Evolutionary conservation across 2,797 vertebrate genomes (phyloP), one percentile per base, ranked within the genome.

Genomic region (Tenualosa ilisha): DNA sequence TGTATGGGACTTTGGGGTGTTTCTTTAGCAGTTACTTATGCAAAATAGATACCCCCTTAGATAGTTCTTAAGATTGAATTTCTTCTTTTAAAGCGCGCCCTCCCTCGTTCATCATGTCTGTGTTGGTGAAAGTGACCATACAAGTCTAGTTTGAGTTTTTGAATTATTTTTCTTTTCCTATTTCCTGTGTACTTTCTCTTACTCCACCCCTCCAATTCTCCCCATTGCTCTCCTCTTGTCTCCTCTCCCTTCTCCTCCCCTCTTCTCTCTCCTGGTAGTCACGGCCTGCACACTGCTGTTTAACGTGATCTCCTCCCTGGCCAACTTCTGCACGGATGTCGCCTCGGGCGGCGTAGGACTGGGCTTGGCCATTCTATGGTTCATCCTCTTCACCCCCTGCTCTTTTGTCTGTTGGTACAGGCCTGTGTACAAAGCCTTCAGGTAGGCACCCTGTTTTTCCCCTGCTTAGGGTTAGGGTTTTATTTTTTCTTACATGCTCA

Each of bases 341-440:
- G 3, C 1, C 7, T 0, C 22, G 0, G 83, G 83, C 0, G 97
- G 97, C 0, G 94, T 98, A 0, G 96, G 96, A 15, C 95, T 99
- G 0, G 98, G 98, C 49, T 96, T 99, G 0, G 96, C 98, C 87
- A 97, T 99, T 85, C 97, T 99, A 85, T 99, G 98, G 98, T 85
- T 94, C 84, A 91, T 99, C 49, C 96, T 99, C 83, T 99, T 98
- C 91, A 96, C 97, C 0, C 98, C 98, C 79, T 99, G 98, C 89
- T 99, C 98, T 84, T 99, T 99, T 0, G 85, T 99, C 85, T 99
- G 98, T 91, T 99, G 98, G 98, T 99, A 98, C 82, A 95, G 98
- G 81, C 98, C 98, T 0, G 93, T 99, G 91, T 99, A 99, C 93
- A 99, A 98, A 94, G 98, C 98, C 59, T 99, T 99, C 95, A 96